Percentiles rank a stretch among this genome's conserved stretches.
phyloP scores from a whole-genome alignment of 1,140 invertebrate species.

The Eumeta japonica region DNA sequence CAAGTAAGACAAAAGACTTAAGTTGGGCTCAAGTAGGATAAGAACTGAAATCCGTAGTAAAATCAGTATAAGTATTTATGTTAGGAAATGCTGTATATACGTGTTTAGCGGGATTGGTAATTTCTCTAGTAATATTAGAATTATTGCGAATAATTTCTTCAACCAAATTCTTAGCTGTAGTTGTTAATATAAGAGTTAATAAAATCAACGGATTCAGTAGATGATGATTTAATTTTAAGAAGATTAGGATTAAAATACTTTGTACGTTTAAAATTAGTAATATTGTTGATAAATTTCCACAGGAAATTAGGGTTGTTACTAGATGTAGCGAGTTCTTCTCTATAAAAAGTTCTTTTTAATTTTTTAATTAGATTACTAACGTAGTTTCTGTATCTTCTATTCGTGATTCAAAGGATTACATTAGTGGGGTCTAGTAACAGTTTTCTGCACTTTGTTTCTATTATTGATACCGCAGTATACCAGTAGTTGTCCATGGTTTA shows the following conservation, averaged over 20 bases:
- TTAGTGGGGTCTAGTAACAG: constrained; percentile 8
- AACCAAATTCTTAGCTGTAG: constrained; percentile 1
- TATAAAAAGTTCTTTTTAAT: constrained; percentile 9
- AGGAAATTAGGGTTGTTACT: constrained; percentile 6
- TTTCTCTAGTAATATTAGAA: no score
- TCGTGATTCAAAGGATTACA: constrained; percentile 7
- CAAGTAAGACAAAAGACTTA: constrained; percentile 1
- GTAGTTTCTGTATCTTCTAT: constrained; percentile 8
- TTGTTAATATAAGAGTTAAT: constrained; percentile 1
- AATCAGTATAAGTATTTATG: no score
- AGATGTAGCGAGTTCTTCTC: constrained; percentile 3
- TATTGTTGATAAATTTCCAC: constrained; percentile 7
- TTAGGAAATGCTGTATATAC: no score
- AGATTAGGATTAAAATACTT: constrained; percentile 1
- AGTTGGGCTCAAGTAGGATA: not conserved
- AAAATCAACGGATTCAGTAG: not conserved
- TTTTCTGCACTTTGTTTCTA: constrained; percentile 11
- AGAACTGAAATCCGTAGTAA: no score
- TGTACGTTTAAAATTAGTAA: constrained; percentile 7
- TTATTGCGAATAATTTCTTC: not conserved
- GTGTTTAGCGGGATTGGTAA: no score
- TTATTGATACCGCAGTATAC: no score
- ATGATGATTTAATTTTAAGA: not conserved
- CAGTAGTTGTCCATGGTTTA: no score
- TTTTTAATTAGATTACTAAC: constrained; percentile 11